A percentile compares a stretch with the other conserved stretches of the same genome.
These are phyloP conservation scores for Lordiphosa clarofinis DNA, from an alignment of 1,140 invertebrate genomes.

Conservation along the genomic window DNA sequence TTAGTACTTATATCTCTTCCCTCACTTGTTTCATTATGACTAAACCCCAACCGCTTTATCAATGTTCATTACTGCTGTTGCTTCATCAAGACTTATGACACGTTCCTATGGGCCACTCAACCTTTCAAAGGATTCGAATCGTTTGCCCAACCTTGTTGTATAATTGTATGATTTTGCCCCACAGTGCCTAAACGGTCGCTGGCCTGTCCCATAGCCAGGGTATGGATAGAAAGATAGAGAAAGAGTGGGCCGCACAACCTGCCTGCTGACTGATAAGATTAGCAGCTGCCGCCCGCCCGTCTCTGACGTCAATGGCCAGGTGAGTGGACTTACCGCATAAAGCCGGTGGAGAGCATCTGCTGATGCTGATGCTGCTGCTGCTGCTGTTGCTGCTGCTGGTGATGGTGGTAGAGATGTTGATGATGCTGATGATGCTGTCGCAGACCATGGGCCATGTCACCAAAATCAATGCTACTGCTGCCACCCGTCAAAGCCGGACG, in stretches of 20 bases:
- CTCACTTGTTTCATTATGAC: neutral
- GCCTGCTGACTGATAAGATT: conserved; percentile 30
- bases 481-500: conserved; percentile 55
- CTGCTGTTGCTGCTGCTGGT: conserved; percentile 50
- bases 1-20: neutral
- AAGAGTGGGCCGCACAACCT: conserved; percentile 10
- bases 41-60: too few species aligned
- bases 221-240: neutral
- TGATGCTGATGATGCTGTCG: conserved; percentile 65
- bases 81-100: conserved; percentile 36
- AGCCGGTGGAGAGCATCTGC: conserved; percentile 51
- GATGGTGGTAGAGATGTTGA: conserved; percentile 70
- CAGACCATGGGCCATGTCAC: conserved; percentile 77
- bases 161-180: neutral
- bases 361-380: conserved; percentile 48
- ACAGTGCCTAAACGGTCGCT: neutral
- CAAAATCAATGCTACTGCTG: conserved; percentile 67
- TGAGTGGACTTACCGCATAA: conserved; percentile 74
- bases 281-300: conserved; percentile 17
- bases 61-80: conserved; percentile 37
- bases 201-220: neutral
- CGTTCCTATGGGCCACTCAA: conserved; percentile 28
- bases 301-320: conserved; percentile 56
- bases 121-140: conserved; percentile 7
- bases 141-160: neutral